A percentile compares a stretch with the other conserved stretches of the same genome.
phyloP scores from a whole-genome alignment of 2,113 vertebrate species.

The Clarias gariepinus region DNA sequence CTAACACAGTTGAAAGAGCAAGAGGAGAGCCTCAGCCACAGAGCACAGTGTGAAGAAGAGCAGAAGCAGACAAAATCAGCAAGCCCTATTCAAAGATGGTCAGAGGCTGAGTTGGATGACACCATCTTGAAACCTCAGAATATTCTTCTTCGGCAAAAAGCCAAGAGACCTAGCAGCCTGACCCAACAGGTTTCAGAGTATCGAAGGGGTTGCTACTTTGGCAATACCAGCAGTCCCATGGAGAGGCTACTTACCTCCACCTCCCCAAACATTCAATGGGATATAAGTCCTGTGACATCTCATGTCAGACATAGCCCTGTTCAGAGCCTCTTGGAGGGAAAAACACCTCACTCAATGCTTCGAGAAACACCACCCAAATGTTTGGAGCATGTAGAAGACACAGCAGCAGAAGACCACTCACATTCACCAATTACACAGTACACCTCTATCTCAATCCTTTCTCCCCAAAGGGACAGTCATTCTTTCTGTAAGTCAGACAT shows the following conservation, averaged over 20 bases:
- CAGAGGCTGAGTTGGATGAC: constrained; percentile 57
- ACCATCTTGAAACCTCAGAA: constrained; percentile 74
- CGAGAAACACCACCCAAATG: constrained; percentile 26
- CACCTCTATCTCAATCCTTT: constrained; percentile 66
- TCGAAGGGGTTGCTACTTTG: constrained; percentile 75
- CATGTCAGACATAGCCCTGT: constrained; percentile 65
- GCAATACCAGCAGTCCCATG: constrained; percentile 76
- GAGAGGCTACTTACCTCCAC: constrained; percentile 55
- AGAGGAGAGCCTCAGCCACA: constrained; percentile 62
- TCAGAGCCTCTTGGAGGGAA: constrained; percentile 52
- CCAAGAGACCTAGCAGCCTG: constrained; percentile 58
- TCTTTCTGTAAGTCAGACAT: constrained; percentile 46
- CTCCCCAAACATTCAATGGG: constrained; percentile 69
- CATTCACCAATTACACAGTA: constrained; percentile 65
- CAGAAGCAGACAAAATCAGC: constrained; percentile 46
- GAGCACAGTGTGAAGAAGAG: constrained; percentile 44
- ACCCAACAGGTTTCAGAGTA: constrained; percentile 67
- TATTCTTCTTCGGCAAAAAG: constrained; percentile 68
- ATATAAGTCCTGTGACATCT: constrained; percentile 75
- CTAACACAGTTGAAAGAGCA: constrained; percentile 69
- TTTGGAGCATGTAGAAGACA: constrained; percentile 51
- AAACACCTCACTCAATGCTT: constrained; percentile 42
- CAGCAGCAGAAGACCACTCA: constrained; percentile 51
- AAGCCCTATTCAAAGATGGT: constrained; percentile 51
- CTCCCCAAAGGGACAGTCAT: constrained; percentile 52